Evolutionary conservation across 1,140 invertebrate genomes (phyloP), one percentile per base, ranked within the genome.

Genomic region (Branchinecta lindahli): DNA sequence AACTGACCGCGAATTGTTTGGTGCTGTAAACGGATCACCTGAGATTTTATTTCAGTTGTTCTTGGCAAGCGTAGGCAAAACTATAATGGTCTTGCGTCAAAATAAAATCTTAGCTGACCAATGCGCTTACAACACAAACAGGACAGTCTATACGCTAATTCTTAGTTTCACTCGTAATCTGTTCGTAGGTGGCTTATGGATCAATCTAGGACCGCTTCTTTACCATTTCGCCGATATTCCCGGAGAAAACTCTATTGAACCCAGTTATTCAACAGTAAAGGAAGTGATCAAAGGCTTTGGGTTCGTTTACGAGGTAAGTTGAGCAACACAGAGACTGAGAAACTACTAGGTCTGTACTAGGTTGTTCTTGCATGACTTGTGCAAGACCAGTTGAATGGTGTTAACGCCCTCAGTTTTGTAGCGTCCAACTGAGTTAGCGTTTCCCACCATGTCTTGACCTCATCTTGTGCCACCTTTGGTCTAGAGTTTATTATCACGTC

Each of bases 181-280:
- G 73, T 74, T 72, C 68, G 5, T 70, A 79, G 89, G 89, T 5
- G 91, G 90, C 0, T 79, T 88, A 72, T 94, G 91, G 91, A 86
- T 94, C 70, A 94, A 94, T 82, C 79, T 94, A 74, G 95, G 96
- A 33, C 96, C 96, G 21, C 78, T 99, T 65, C 79, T 98, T 1
- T 75, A 75, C 67, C 96, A 99, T 78, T 98, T 85, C 79, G 89
- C 91, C 73, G 94, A 98, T 76, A 85, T 92, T 77, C 84, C 86
- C 44, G 88, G 88, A 66, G 92, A 96, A 77, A 85, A 88, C 72
- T 96, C 93, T 66, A 93, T 99, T 72, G 96, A 99, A 79, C 91
- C 96, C 0, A 90, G 90, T 68, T 96, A 92, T 75, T 88, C 92
- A 77, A 85, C 90, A 71, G 79, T 98, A 0, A 82, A 86, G 73